Base-by-base conservation (phyloP, 1,140 invertebrate genomes). In the Zaprionus tsacasi region DNA sequence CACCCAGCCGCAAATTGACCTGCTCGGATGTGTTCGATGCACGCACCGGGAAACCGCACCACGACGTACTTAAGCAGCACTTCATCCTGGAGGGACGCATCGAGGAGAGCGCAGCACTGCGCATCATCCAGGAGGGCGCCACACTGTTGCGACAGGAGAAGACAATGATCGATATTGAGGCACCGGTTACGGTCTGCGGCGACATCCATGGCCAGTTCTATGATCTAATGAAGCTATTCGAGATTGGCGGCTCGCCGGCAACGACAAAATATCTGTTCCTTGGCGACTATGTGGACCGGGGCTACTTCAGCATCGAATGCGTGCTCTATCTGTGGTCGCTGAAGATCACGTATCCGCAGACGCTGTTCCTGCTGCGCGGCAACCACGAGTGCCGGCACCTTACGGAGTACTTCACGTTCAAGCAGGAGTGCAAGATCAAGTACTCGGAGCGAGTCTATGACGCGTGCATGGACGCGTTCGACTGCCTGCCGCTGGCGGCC, bases 351-450 rank as follows among this genome's bases (percentile, higher is more conserved):
- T 98, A 99, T 95, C 98, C 99, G 92, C 98, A 95, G 93, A 99
- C 99, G 93, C 96, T 99, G 94, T 99, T 98, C 95, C 96, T 99
- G 93, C 96, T 99, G 94, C 96, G 99, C 94, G 99, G 99, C 93
- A 99, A 99, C 94, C 99, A 99, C 94, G 99, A 99, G 95, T 99
- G 99, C 95, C 97, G 99, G 93, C 99, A 99, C 96, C 96, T 99
- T 93, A 99, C 99, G 93, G 99, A 99, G 95, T 99, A 99, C 94
- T 99, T 99, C 95, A 99, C 99, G 92, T 99, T 99, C 95, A 99
- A 99, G 95, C 98, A 99, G 95, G 99, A 99, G 97, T 99, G 99
- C 97, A 97, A 99, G 97, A 99, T 99, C 94, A 99, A 99, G 95
- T 99, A 99, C 95, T 99, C 98, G 91, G 99, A 99, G 94, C 96